Conservation (phyloP, 2,888 invertebrate species). For the Euphydryas editha region DNA sequence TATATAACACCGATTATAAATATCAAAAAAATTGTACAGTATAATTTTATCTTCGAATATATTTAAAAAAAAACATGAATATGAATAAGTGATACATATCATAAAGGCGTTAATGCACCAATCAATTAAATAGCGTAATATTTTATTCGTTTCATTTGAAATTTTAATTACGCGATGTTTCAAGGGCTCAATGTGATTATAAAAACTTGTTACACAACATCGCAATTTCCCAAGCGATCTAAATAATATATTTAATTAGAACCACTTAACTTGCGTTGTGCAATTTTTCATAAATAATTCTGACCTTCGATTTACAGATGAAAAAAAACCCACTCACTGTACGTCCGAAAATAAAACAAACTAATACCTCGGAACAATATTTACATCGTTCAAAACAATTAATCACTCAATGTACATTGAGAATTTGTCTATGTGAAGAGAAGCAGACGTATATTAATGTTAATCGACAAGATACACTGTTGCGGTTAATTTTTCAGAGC, state of each 20-base stretch:
- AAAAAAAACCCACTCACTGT: conserved; percentile 20
- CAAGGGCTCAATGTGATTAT: neutral
- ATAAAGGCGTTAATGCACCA: no score
- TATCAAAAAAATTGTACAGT: no score
- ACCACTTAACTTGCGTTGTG: neutral
- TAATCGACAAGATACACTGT: neutral
- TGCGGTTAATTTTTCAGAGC: neutral
- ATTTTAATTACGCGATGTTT: no score
- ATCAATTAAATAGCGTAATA: no score
- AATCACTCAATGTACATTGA: conserved; percentile 9
- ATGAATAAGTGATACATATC: neutral
- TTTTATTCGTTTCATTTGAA: no score
- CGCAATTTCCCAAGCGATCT: conserved; percentile 13
- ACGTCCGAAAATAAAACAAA: conserved; percentile 17
- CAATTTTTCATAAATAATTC: conserved; percentile 23
- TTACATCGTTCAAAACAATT: conserved; percentile 4
- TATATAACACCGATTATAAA: no score
- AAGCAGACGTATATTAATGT: conserved; percentile 3
- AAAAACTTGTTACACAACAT: neutral
- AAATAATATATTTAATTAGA: neutral
- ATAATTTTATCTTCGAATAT: no score
- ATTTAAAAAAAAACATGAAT: no score
- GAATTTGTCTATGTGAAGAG: neutral
- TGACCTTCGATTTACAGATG: conserved; percentile 15
- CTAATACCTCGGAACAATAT: conserved; percentile 9